phyloP scores from a whole-genome alignment of 2,797 vertebrate species.

The Darevskia mixta region DNA sequence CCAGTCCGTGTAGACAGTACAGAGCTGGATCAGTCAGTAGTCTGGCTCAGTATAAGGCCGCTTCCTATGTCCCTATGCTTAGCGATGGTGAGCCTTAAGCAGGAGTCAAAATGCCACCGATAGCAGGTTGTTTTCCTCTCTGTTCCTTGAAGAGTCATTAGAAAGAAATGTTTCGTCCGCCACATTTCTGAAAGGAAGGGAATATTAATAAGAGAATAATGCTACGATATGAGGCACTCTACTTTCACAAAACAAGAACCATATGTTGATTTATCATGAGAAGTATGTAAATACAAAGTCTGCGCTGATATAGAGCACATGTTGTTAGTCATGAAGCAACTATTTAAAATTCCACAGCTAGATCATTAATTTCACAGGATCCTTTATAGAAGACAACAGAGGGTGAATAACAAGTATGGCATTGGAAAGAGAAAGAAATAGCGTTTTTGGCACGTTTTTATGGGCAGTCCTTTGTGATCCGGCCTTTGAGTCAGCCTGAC shows the following conservation, averaged over 20 bases:
- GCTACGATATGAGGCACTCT: slow-evolving; percentile 40
- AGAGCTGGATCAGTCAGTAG: no score
- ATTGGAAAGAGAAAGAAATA: slow-evolving; percentile 42
- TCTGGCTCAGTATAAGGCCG: no score
- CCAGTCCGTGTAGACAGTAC: no score
- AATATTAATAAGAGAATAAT: slow-evolving; percentile 47
- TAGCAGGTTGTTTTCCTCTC: background rate
- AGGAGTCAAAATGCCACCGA: background rate
- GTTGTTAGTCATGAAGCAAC: slow-evolving; percentile 63
- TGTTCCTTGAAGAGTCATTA: slow-evolving; percentile 28
- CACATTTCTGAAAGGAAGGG: slow-evolving; percentile 42
- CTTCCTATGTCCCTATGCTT: background rate
- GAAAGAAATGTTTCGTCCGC: slow-evolving; percentile 36
- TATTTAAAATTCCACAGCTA: slow-evolving; percentile 62
- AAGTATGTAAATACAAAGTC: slow-evolving; percentile 66
- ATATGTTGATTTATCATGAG: slow-evolving; percentile 69
- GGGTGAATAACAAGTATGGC: slow-evolving; percentile 50
- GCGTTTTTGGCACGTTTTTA: slow-evolving; percentile 9
- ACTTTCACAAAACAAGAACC: slow-evolving; percentile 61
- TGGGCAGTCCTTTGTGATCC: slow-evolving; percentile 35
- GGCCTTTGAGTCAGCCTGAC: accelerated
- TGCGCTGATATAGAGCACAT: slow-evolving; percentile 57
- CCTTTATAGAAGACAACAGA: slow-evolving; percentile 63
- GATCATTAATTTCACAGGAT: slow-evolving; percentile 71
- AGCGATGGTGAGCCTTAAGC: accelerated